Evolutionary conservation across 2,888 invertebrate species (phyloP).

Genomic region (Chalcis sispes): DNA sequence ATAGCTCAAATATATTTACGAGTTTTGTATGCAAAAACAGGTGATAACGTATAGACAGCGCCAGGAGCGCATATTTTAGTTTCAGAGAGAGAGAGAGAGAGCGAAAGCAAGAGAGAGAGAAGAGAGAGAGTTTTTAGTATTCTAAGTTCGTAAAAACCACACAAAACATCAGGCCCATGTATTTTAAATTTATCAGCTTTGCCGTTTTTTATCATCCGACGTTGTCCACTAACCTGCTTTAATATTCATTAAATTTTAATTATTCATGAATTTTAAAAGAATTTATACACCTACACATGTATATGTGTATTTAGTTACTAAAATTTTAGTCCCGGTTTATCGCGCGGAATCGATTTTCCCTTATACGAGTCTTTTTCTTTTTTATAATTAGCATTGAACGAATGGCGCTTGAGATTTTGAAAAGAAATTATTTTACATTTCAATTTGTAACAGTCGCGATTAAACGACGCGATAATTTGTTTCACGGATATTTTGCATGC

Average conservation of each 20-base stretch:
- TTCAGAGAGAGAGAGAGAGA: not conserved
- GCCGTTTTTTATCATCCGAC: constrained; percentile 12
- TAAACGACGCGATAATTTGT: too few relatives aligned
- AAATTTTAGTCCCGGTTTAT: constrained; percentile 7
- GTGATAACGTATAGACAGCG: constrained; percentile 13
- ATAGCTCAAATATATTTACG: constrained; percentile 19
- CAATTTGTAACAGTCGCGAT: too few relatives aligned
- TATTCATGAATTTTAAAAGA: constrained; percentile 40
- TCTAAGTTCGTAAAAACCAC: constrained; percentile 20
- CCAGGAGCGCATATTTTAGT: constrained; percentile 1
- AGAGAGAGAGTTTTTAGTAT: not conserved
- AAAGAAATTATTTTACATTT: too few relatives aligned
- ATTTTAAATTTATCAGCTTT: constrained; percentile 26
- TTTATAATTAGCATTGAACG: not conserved
- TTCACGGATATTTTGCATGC: too few relatives aligned
- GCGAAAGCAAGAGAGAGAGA: not conserved
- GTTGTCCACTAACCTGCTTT: constrained; percentile 38
- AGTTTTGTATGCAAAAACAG: constrained; percentile 25
- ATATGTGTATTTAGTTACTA: not conserved
- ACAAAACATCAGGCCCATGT: constrained; percentile 8
- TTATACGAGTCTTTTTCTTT: not conserved
- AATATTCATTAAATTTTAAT: constrained; percentile 49
- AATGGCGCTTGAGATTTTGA: not conserved
- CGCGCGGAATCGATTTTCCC: constrained; percentile 3
- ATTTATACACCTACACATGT: not conserved